These are phyloP conservation scores for Automeris io DNA, from an alignment of 2,888 invertebrate genomes.

Conservation along the genomic window DNA sequence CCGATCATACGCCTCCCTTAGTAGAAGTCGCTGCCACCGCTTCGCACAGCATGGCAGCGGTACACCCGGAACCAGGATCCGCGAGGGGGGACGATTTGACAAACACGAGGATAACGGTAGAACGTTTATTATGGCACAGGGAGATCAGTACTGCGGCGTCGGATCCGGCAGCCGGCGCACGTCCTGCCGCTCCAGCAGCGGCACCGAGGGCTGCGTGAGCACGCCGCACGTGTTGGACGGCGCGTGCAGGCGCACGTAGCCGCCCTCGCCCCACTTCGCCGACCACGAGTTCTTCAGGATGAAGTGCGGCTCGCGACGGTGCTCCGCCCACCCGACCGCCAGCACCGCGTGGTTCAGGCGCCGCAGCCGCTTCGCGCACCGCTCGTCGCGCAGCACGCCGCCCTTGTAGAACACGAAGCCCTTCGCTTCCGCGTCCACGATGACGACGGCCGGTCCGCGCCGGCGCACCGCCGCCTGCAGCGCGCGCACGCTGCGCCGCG, in stretches of 20 bases:
- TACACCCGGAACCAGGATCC: no score
- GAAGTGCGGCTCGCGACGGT: slow-evolving; percentile 43
- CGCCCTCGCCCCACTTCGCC: slow-evolving; percentile 46
- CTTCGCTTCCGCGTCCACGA: slow-evolving; percentile 39
- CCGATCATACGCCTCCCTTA: no score
- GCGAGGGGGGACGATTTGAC: no score
- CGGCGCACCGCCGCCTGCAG: slow-evolving; percentile 57
- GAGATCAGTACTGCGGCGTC: slow-evolving; percentile 10
- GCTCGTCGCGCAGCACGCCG: slow-evolving; percentile 48
- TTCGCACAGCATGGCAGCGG: no score
- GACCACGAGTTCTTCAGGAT: slow-evolving; percentile 62
- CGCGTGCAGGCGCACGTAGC: slow-evolving; percentile 48
- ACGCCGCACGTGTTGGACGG: slow-evolving; percentile 55
- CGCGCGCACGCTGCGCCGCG: slow-evolving; percentile 41
- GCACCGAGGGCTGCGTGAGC: slow-evolving; percentile 46
- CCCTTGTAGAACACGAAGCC: slow-evolving; percentile 41
- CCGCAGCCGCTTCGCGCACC: slow-evolving; percentile 33
- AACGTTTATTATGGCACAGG: no score
- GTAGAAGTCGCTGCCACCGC: no score
- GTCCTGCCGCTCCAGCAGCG: slow-evolving; percentile 37
- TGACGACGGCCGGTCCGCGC: slow-evolving; percentile 54
- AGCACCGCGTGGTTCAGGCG: slow-evolving; percentile 49
- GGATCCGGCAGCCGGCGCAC: slow-evolving; percentile 26
- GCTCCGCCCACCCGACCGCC: slow-evolving; percentile 56
- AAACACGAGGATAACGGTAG: no score